Evolutionary conservation across 2,888 invertebrate species (phyloP).

Genomic region (Drosophila sordidula): DNA sequence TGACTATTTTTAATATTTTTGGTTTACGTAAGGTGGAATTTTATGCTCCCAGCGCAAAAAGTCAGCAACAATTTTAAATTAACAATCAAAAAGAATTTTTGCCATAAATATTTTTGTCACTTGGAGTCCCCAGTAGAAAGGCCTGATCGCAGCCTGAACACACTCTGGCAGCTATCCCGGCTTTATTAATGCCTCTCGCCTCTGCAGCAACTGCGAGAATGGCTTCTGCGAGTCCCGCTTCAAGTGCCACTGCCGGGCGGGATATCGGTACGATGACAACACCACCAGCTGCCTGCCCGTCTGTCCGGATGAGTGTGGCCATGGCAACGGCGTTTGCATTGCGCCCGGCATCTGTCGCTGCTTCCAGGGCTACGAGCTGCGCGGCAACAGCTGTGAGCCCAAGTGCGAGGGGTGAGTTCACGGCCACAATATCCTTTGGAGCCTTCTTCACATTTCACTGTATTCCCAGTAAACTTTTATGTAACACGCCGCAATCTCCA

Average conservation of each 20-base stretch:
- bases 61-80: too few species aligned
- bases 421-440: background rate
- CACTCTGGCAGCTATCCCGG: too few species aligned
- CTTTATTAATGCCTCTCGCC: background rate
- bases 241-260: constrained; percentile 83
- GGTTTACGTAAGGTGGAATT: too few species aligned
- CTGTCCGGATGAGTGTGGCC: constrained; percentile 81
- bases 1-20: too few species aligned
- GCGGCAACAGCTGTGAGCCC: constrained; percentile 78
- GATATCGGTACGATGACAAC: constrained; percentile 77
- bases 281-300: constrained; percentile 81
- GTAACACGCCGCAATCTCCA: background rate
- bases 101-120: too few species aligned
- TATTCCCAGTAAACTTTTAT: background rate
- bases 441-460: background rate
- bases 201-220: constrained; percentile 84
- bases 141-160: too few species aligned
- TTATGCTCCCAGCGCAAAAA: too few species aligned
- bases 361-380: constrained; percentile 86
- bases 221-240: constrained; percentile 86
- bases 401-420: constrained; percentile 79
- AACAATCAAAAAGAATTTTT: too few species aligned
- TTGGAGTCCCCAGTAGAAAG: too few species aligned
- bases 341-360: constrained; percentile 88
- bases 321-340: constrained; percentile 87